Evolutionary conservation across 1,140 invertebrate genomes (phyloP).

Genomic region (Ephestia elutella): DNA sequence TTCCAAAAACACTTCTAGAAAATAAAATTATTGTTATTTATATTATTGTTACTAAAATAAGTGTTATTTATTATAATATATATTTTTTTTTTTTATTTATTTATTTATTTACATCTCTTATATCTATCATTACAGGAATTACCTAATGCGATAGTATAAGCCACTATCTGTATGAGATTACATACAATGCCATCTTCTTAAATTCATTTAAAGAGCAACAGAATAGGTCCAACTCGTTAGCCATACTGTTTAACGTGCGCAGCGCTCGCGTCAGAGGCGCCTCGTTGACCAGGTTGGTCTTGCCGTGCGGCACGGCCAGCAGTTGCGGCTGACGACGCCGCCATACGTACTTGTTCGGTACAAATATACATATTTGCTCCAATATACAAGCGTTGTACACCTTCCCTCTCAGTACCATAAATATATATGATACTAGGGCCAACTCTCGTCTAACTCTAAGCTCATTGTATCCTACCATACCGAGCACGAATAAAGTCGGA

Average conservation of each 20-base stretch:
- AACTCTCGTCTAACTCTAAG: neutral
- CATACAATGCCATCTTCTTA: neutral
- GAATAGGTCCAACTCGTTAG: neutral
- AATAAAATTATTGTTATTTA: no score
- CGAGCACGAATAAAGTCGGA: constrained; percentile 20
- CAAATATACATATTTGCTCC: neutral
- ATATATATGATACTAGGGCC: constrained; percentile 1
- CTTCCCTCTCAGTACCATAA: constrained; percentile 9
- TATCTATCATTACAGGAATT: no score
- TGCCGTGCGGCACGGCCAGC: constrained; percentile 7
- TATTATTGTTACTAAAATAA: no score
- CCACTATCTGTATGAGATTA: neutral
- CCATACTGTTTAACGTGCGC: neutral
- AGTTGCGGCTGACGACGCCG: constrained; percentile 9
- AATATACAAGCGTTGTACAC: neutral
- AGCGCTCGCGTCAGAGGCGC: neutral
- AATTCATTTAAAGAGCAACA: constrained; percentile 3
- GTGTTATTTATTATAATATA: no score
- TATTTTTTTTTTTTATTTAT: no score
- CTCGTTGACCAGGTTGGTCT: neutral
- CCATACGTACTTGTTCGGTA: constrained; percentile 6
- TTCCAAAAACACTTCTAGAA: no score
- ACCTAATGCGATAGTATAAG: no score
- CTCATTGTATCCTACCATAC: constrained; percentile 24
- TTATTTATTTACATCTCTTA: no score